phyloP scores from a whole-genome alignment of 2,113 vertebrate genomes.

The Aythya baeri region DNA sequence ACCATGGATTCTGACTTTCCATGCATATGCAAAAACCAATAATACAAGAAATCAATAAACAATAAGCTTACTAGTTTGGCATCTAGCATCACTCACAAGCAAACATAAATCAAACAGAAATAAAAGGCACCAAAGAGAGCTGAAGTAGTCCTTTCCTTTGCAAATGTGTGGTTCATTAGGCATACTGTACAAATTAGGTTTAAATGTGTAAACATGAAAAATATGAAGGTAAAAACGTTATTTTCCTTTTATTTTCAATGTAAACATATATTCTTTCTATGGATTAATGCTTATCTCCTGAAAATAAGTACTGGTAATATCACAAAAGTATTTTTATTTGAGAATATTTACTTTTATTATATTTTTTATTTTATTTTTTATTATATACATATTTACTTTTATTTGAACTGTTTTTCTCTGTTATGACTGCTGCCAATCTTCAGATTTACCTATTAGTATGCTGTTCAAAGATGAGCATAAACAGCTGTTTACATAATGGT shows the following conservation, averaged over 20 bases:
- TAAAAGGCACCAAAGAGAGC: background rate
- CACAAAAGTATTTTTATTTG: rapidly evolving
- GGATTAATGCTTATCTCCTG: background rate
- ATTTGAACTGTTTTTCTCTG: background rate
- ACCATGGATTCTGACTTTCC: background rate
- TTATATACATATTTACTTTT: no score
- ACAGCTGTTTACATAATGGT: background rate
- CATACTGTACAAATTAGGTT: background rate
- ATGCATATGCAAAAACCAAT: background rate
- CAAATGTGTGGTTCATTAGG: background rate
- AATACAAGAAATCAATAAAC: background rate
- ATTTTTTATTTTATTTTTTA: no score
- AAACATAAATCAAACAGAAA: background rate
- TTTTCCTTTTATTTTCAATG: background rate
- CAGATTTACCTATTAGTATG: background rate
- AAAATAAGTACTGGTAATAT: background rate
- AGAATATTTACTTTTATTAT: background rate
- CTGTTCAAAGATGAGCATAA: background rate
- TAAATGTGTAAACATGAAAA: background rate
- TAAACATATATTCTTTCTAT: background rate
- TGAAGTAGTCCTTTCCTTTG: background rate
- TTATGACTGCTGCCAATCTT: background rate
- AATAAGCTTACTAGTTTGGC: background rate
- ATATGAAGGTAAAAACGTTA: background rate
- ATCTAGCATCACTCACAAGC: background rate